A percentile compares a stretch with the other conserved stretches of the same genome.
These are phyloP conservation scores for Synanthedon tipuliformis DNA, from an alignment of 2,888 invertebrate species.

Conservation along the genomic window DNA sequence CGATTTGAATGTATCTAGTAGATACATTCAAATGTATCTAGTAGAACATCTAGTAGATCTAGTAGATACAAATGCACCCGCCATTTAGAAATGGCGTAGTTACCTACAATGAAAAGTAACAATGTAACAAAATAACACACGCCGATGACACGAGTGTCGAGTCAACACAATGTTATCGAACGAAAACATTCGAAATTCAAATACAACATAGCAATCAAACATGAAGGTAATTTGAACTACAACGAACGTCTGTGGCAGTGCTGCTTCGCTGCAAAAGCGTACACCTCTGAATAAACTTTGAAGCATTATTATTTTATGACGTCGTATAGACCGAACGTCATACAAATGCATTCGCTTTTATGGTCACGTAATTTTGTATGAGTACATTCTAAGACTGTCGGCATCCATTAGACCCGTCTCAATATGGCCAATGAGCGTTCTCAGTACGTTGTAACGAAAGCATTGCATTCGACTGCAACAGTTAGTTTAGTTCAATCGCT, in stretches of 20 bases:
- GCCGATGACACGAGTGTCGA: neutral
- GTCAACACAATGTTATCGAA: neutral
- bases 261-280: neutral
- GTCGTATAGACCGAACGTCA: conserved; percentile 1
- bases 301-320: neutral
- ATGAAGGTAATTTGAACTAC: neutral
- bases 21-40: too few relatives aligned
- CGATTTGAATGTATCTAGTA: too few relatives aligned
- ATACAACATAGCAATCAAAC: neutral
- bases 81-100: too few relatives aligned
- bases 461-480: neutral
- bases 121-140: neutral
- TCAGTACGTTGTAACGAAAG: neutral
- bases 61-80: too few relatives aligned
- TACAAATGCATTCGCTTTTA: conserved; percentile 19
- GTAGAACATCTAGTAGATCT: too few relatives aligned
- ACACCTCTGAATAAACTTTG: neutral
- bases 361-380: conserved; percentile 17
- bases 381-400: conserved; percentile 16
- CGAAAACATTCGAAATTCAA: neutral
- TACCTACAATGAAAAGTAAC: neutral
- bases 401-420: conserved; percentile 15
- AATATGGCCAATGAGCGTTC: conserved; percentile 4
- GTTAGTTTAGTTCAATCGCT: neutral
- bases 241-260: neutral